These are phyloP conservation scores for Clivina fossor DNA, from an alignment of 2,888 invertebrate genomes.

Conservation along the genomic window DNA sequence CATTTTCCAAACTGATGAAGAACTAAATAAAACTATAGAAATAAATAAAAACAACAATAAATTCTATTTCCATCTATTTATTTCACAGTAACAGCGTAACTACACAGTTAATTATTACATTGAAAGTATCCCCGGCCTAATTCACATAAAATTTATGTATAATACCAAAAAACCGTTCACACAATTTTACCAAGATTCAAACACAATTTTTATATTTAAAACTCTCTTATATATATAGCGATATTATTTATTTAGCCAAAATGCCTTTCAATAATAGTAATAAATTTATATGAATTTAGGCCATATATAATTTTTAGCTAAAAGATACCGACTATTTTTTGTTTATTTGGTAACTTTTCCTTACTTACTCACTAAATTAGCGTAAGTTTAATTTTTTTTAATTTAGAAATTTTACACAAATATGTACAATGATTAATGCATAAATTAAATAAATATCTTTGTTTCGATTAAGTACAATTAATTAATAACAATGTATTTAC, in stretches of 20 bases:
- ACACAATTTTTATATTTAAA: background rate
- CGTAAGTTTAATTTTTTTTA: slow-evolving; percentile 5
- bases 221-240: no score
- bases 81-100: slow-evolving; percentile 34
- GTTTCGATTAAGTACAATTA: slow-evolving; percentile 40
- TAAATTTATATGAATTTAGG: slow-evolving; percentile 22
- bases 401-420: slow-evolving; percentile 33
- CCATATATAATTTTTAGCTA: slow-evolving; percentile 29
- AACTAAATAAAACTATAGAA: no score
- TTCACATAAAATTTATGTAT: slow-evolving; percentile 26
- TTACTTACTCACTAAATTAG: slow-evolving; percentile 14
- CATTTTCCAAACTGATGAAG: no score
- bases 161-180: no score
- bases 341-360: slow-evolving; percentile 20
- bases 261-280: no score
- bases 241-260: slow-evolving; percentile 16
- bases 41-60: slow-evolving; percentile 11
- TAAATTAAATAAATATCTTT: slow-evolving; percentile 33
- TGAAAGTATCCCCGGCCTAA: slow-evolving; percentile 31
- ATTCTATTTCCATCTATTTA: slow-evolving; percentile 29
- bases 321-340: slow-evolving; percentile 14
- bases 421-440: slow-evolving; percentile 29
- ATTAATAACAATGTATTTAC: slow-evolving; percentile 42
- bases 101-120: slow-evolving; percentile 34
- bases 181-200: background rate